A percentile compares a stretch with the other conserved stretches of the same genome.
Conservation (phyloP, 2,797 vertebrate genomes). For the Phyllotis vaccarum region DNA sequence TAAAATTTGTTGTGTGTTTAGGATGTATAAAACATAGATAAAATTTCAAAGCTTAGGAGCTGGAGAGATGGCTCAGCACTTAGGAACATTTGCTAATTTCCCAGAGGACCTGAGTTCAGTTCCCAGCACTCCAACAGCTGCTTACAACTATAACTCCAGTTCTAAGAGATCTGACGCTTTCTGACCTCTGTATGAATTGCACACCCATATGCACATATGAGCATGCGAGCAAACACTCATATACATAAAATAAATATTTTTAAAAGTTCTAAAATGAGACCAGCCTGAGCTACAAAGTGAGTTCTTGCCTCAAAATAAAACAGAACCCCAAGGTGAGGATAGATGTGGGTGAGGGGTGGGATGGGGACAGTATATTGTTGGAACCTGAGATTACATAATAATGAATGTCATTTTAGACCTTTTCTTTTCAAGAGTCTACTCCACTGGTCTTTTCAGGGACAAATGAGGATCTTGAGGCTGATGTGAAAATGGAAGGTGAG, state of each 20-base stretch:
- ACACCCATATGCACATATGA: not conserved
- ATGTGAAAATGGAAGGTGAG: conserved; percentile 87
- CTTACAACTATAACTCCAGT: not conserved
- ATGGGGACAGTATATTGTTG: not conserved
- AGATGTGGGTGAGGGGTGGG: not conserved
- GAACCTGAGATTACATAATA: not conserved
- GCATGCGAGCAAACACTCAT: not conserved
- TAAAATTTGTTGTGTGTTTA: not conserved
- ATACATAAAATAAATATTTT: not conserved
- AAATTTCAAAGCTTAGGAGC: not conserved
- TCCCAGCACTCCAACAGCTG: not conserved
- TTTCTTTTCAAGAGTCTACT: conserved; percentile 83
- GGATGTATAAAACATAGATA: not conserved
- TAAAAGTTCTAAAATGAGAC: not conserved
- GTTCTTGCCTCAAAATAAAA: not conserved
- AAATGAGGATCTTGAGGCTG: conserved; percentile 81
- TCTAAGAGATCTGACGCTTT: not conserved
- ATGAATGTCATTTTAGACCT: conserved; percentile 67
- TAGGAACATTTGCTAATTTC: not conserved
- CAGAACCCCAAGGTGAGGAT: not conserved
- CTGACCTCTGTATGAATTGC: not conserved
- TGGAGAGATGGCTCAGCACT: not conserved
- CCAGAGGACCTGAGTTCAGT: not conserved
- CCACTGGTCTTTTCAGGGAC: conserved; percentile 74
- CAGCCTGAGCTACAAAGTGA: not conserved